Percentiles rank a stretch among this genome's conserved stretches.
Conservation (phyloP, 2,113 vertebrate species). For the Micronycteris hirsuta region DNA sequence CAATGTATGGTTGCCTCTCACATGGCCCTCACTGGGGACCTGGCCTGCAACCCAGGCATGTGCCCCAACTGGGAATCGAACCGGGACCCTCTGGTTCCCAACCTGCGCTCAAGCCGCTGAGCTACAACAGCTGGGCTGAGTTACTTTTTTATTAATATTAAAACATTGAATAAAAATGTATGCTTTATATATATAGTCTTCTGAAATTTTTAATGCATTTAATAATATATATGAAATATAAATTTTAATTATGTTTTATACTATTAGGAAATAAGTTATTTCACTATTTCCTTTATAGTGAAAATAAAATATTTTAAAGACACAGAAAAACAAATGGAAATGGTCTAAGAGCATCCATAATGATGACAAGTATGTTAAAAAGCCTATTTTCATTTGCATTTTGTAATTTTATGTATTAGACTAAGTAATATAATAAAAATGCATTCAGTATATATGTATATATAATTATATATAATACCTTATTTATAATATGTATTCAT, state of each 20-base stretch:
- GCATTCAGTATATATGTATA: not conserved
- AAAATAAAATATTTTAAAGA: slow-evolving; percentile 31
- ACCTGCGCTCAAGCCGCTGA: too few species aligned
- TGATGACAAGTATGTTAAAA: not conserved
- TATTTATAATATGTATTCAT: not conserved
- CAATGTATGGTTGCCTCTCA: too few species aligned
- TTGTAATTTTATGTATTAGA: not conserved
- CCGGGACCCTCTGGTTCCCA: too few species aligned
- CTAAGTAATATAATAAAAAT: not conserved
- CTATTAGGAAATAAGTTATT: not conserved
- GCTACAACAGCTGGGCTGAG: too few species aligned
- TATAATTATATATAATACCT: not conserved
- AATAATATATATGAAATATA: not conserved
- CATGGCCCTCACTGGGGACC: too few species aligned
- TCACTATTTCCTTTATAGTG: not conserved
- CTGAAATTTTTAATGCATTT: not conserved
- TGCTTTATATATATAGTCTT: not conserved
- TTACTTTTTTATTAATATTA: not conserved
- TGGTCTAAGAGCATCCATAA: not conserved
- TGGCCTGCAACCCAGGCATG: too few species aligned
- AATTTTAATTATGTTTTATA: not conserved
- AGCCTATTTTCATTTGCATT: not conserved
- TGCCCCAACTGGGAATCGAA: too few species aligned
- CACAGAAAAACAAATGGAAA: not conserved
- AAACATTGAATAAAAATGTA: not conserved